Percentiles rank a stretch among this genome's conserved stretches.
Conservation (phyloP, 1,140 invertebrate genomes). For the Trichogramma pretiosum region DNA sequence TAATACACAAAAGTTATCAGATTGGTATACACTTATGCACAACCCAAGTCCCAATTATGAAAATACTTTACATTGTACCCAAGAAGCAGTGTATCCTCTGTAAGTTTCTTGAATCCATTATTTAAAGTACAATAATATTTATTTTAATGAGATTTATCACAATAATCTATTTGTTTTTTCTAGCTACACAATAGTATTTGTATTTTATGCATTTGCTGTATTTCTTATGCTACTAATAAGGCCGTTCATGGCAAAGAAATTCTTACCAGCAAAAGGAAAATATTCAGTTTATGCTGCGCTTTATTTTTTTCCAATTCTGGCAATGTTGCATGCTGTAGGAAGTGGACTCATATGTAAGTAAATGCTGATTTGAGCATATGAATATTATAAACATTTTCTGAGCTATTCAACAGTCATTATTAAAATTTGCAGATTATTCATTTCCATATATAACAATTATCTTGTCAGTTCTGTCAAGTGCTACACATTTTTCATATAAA, state of each 20-base stretch:
- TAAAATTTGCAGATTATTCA: slow-evolving; percentile 75
- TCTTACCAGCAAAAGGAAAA: slow-evolving; percentile 58
- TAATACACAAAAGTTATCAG: slow-evolving; percentile 65
- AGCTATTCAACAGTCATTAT: no score
- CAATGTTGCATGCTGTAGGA: slow-evolving; percentile 78
- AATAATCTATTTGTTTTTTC: slow-evolving; percentile 27
- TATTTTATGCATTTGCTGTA: slow-evolving; percentile 81
- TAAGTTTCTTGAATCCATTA: slow-evolving; percentile 49
- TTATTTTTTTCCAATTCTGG: slow-evolving; percentile 87
- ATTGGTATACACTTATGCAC: slow-evolving; percentile 93
- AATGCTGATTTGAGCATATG: not conserved
- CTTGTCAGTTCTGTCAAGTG: slow-evolving; percentile 84
- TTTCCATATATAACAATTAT: slow-evolving; percentile 93
- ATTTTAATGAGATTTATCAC: slow-evolving; percentile 15
- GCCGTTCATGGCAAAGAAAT: slow-evolving; percentile 58
- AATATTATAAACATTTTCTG: no score
- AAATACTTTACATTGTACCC: slow-evolving; percentile 81
- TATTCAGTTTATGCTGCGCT: slow-evolving; percentile 86
- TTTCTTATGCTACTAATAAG: slow-evolving; percentile 71
- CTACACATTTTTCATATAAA: slow-evolving; percentile 83
- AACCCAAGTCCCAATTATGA: slow-evolving; percentile 91
- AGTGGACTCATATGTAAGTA: slow-evolving; percentile 83
- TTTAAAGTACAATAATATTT: slow-evolving; percentile 12
- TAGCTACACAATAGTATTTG: slow-evolving; percentile 89
- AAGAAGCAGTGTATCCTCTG: slow-evolving; percentile 95